Evolutionary conservation across 2,888 invertebrate genomes (phyloP).

Genomic region (Ferrisia virgata): DNA sequence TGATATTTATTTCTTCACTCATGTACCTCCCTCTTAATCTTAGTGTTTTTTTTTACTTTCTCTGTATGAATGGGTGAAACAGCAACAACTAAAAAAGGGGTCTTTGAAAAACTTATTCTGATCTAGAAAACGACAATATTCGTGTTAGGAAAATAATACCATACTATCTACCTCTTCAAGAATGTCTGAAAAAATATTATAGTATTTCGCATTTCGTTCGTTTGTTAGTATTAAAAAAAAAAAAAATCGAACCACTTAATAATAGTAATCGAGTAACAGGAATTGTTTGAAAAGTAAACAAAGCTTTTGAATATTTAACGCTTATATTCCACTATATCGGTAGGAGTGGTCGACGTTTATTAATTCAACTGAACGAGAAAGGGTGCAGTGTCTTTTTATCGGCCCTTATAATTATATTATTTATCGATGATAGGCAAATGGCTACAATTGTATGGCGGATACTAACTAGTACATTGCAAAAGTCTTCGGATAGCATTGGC

Average conservation of each 20-base stretch:
- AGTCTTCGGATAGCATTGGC: background rate
- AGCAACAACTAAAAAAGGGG: background rate
- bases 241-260: conserved; percentile 9
- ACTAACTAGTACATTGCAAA: background rate
- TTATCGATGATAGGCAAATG: background rate
- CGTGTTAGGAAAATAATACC: background rate
- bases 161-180: background rate
- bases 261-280: background rate
- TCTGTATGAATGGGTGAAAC: background rate
- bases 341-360: background rate
- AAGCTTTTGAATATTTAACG: conserved; percentile 25
- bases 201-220: background rate
- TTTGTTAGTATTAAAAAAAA: background rate
- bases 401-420: background rate
- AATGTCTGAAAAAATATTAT: background rate
- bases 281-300: background rate
- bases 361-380: background rate
- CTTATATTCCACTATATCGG: background rate
- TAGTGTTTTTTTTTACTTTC: background rate
- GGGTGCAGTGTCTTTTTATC: background rate
- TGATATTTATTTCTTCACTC: background rate
- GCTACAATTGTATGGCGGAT: background rate
- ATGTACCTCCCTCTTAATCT: background rate
- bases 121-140: background rate
- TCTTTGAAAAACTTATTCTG: background rate